Evolutionary conservation across 35 echinoderm and acorn worm genomes (phyloP), one percentile per base, ranked within the genome.

Genomic region (Lytechinus variegatus): DNA sequence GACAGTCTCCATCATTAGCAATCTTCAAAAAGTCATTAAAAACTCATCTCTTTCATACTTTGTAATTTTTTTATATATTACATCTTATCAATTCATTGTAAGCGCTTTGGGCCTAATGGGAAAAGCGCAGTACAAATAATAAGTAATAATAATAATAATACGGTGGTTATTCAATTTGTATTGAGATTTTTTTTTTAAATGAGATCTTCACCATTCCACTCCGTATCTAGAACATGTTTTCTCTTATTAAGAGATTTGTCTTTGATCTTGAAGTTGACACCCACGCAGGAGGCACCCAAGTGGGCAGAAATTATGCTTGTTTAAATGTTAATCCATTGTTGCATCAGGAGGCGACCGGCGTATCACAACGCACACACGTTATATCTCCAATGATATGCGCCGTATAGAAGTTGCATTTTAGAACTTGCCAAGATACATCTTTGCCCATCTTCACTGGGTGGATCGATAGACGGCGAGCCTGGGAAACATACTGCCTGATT

Each of bases 401-500:
- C 61, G 24, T 71, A n/a, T n/a, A 0, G 61, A 21, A 71, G 19
- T 71, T 21, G 61, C 61, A 71, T 1, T 13, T 71, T 71, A 13
- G 61, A 71, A 71, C 14, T 21, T 13, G 61, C 14, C 61, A 71
- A 71, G 61, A 71, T 71, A 71, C 61, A 71, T 71, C 61, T 71
- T 71, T 71, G 61, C 61, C 16, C 16, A 71, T 71, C 61, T 71
- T 71, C 61, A 16, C 14, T 71, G 24, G 61, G 14, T 71, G 14
- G 61, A 24, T 71, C 61, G 61, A 71, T 71, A 71, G 61, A 71
- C 61, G 24, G 61, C 61, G 61, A 71, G 61, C 61, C 61, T 71
- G 61, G 61, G 61, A 71, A 71, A 71, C 61, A 71, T 71, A 71
- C 61, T 71, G 61, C 61, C 61, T 71, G 61, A 71, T 71, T 71